Percentiles rank a stretch among this genome's conserved stretches.
Evolutionary conservation across 1,140 invertebrate species (phyloP).

Genomic region (Papilio machaon): DNA sequence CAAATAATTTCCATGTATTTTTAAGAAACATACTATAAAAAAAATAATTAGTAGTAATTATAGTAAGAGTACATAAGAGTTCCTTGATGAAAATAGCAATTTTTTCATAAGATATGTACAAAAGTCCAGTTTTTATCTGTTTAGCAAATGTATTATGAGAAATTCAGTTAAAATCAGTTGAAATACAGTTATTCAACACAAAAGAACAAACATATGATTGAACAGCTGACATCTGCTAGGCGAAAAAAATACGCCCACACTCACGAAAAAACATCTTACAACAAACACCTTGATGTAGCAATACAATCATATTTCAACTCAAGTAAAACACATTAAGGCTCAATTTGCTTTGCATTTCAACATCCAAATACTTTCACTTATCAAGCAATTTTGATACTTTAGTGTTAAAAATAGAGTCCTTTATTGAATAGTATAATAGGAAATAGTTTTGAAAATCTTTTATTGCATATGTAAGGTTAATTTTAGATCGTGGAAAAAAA

Average conservation of each 20-base stretch:
- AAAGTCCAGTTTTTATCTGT: neutral
- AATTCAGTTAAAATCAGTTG: slow-evolving; percentile 74
- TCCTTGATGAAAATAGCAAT: neutral
- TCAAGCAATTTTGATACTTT: slow-evolving; percentile 31
- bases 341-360: neutral
- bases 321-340: neutral
- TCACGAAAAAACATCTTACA: slow-evolving; percentile 43
- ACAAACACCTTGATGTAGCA: slow-evolving; percentile 52
- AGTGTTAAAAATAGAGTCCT: neutral
- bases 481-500: slow-evolving; percentile 22
- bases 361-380: slow-evolving; percentile 1
- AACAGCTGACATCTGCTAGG: slow-evolving; percentile 71
- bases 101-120: neutral
- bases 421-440: neutral
- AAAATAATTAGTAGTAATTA: no score
- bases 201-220: slow-evolving; percentile 69
- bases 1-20: no score
- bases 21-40: no score
- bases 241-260: slow-evolving; percentile 64
- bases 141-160: neutral
- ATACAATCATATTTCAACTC: slow-evolving; percentile 41
- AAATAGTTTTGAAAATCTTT: slow-evolving; percentile 12
- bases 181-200: slow-evolving; percentile 66
- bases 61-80: no score
- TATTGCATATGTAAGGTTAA: slow-evolving; percentile 19